These are phyloP conservation scores for Thamnophis sirtalis DNA, from an alignment of 2,113 vertebrate species.

Conservation along the genomic window DNA sequence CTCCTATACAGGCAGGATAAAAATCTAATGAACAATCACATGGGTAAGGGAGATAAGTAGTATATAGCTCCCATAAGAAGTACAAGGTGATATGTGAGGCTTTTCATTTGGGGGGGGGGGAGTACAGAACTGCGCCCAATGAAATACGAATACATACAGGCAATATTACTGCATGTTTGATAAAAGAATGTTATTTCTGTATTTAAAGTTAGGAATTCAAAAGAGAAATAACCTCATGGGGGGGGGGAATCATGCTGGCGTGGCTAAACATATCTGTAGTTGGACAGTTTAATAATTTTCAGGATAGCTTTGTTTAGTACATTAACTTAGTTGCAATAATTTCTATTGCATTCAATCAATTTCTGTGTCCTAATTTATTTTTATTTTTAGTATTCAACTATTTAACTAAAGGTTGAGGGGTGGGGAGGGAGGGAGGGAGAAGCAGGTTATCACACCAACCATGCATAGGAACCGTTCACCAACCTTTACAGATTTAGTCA, in stretches of 20 bases:
- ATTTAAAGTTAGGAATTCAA: not conserved
- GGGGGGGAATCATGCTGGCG: not conserved
- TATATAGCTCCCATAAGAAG: not conserved
- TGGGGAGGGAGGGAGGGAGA: not conserved
- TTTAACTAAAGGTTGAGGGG: too few relatives aligned
- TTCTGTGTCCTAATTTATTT: not conserved
- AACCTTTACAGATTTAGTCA: conserved; percentile 86
- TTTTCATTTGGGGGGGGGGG: not conserved
- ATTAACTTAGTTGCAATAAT: not conserved
- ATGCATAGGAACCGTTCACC: conserved; percentile 21
- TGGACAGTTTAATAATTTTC: not conserved
- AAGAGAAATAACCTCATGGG: not conserved
- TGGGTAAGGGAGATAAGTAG: not conserved
- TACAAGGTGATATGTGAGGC: not conserved
- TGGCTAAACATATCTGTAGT: not conserved
- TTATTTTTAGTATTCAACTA: not conserved
- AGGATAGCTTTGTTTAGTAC: not conserved
- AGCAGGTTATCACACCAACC: not conserved
- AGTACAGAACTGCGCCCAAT: not conserved
- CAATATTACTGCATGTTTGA: not conserved
- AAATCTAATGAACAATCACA: not conserved
- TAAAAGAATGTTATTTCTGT: not conserved
- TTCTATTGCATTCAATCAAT: not conserved
- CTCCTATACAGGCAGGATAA: not conserved
- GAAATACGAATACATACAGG: not conserved